Base-by-base conservation (phyloP, 2,797 vertebrate genomes). In the Sebastes cheni region DNA sequence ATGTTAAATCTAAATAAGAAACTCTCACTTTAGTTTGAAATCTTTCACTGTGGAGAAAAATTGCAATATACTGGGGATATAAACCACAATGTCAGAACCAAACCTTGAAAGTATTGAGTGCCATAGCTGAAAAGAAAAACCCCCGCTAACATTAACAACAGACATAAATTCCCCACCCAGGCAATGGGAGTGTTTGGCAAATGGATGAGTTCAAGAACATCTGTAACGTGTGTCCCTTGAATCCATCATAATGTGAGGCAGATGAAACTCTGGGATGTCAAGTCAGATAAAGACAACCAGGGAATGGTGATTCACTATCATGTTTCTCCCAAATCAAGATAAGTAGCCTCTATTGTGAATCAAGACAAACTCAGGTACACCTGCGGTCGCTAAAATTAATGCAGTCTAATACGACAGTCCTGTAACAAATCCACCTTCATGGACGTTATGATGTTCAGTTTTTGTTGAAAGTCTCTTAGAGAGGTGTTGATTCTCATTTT, bases 41-140 rank as follows among this genome's bases (percentile, higher is more conserved):
- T 64, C 23, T 22, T 20, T 58, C 8, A 68, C 39, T 73, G 56
- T 60, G 27, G 56, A 25, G 36, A 60, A 11, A 62, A 10, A 59
- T 59, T 61, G 29, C 59, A 32, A n/a, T 27, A 32, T 18, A 13
- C 60, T 12, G 42, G 32, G 23, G 8, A 65, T 58, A 72, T 9
- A 80, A 67, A 9, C n/a, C 22, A n/a, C 25, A 34, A 69, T 54
- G 42, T 75, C 16, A 60, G 12, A 79, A 77, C 56, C 27, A 61
- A 56, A 71, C n/a, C 42, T 32, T 71, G 8, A 58, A 60, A 42
- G 12, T 67, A 80, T 77, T 56, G 8, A 81, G 71, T 85, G 56
- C 65, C 73, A 76, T 34, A 14, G 25, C 60, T 60, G 34, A 58
- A 30, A 27, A 30, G 71, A 81, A 55, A 59, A 60, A 52, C 6